phyloP scores from a whole-genome alignment of 2,888 invertebrate species.

The Pseudeuparius sepicola region DNA sequence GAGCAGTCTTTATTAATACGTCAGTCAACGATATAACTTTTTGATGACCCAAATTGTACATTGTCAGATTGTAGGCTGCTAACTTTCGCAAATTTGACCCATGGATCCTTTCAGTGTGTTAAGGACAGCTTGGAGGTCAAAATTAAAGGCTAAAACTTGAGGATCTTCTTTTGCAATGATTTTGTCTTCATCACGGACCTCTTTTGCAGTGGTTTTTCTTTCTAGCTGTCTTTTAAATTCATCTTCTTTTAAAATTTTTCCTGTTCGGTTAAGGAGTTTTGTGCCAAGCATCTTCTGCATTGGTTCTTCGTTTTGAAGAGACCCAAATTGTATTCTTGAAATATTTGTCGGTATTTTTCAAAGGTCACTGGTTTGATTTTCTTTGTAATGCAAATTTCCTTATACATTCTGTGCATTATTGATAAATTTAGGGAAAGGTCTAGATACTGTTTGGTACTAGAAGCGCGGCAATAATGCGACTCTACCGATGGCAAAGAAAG shows the following conservation, averaged over 20 bases:
- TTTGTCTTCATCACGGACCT: conserved; percentile 27
- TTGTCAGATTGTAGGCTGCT: conserved; percentile 29
- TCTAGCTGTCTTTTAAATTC: conserved; percentile 20
- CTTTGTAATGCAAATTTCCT: conserved; percentile 17
- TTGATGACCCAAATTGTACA: conserved; percentile 30
- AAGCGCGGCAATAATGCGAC: conserved; percentile 24
- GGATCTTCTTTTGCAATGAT: conserved; percentile 17
- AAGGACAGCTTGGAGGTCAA: conserved; percentile 29
- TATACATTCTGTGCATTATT: conserved; percentile 23
- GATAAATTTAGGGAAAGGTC: conserved; percentile 21
- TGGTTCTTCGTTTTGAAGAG: conserved; percentile 25
- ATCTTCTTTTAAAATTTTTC: conserved; percentile 8
- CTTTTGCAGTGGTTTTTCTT: conserved; percentile 21
- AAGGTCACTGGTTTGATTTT: conserved; percentile 14
- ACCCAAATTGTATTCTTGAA: conserved; percentile 23
- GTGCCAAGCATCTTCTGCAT: conserved; percentile 26
- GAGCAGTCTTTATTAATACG: too few relatives aligned
- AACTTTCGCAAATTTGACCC: conserved; percentile 29
- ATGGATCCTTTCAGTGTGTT: conserved; percentile 25
- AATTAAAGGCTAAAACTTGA: conserved; percentile 25
- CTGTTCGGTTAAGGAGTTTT: too few relatives aligned
- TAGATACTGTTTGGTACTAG: conserved; percentile 15
- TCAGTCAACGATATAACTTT: too few relatives aligned
- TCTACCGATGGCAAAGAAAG: conserved; percentile 23
- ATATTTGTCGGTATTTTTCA: conserved; percentile 21